Evolutionary conservation across 2,797 vertebrate species (phyloP).

Genomic region (Glossophaga mutica): DNA sequence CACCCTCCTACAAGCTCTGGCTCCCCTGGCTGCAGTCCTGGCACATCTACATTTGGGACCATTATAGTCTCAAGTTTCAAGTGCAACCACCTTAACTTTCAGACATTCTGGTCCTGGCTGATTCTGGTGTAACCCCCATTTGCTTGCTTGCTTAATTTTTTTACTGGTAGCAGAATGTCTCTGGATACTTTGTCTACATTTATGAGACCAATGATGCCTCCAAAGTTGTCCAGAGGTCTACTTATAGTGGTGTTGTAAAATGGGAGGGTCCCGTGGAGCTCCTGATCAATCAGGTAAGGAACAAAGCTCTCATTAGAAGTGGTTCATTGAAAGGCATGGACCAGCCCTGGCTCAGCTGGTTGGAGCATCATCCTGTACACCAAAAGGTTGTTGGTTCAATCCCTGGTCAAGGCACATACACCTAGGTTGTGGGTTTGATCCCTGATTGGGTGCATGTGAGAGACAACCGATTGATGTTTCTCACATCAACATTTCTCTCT

Average conservation of each 20-base stretch:
- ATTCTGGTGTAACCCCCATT: not conserved
- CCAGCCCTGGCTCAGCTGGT: not conserved
- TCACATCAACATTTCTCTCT: not conserved
- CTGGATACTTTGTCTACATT: constrained; percentile 9
- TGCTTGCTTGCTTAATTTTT: not conserved
- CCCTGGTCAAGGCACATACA: too few relatives aligned
- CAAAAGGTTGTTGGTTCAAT: not conserved
- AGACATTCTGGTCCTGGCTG: not conserved
- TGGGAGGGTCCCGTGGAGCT: not conserved
- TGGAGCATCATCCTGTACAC: not conserved
- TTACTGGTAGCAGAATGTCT: not conserved
- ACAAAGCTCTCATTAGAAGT: not conserved
- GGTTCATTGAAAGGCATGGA: not conserved
- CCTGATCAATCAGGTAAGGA: not conserved
- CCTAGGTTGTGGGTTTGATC: not conserved
- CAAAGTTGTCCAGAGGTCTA: not conserved
- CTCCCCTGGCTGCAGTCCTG: not conserved
- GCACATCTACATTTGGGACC: not conserved
- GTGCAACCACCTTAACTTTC: not conserved
- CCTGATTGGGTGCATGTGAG: not conserved
- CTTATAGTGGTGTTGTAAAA: not conserved
- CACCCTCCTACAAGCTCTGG: not conserved
- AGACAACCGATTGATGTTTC: not conserved
- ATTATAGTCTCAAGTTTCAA: not conserved
- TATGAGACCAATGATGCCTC: not conserved